Evolutionary conservation across 2,797 vertebrate species (phyloP).

Genomic region (Danionella dracula): DNA sequence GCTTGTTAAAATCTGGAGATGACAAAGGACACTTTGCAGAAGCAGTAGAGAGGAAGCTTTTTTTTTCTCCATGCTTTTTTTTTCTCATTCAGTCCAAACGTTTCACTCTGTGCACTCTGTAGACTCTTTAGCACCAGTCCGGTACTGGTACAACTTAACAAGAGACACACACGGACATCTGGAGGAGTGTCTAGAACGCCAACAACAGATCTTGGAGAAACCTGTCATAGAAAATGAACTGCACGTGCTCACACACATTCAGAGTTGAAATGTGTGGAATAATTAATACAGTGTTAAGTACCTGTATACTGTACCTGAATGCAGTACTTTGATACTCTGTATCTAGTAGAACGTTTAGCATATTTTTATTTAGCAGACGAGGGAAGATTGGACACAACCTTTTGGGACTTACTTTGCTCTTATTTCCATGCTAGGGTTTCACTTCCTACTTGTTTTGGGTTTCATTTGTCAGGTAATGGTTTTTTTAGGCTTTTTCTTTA

Average conservation of each 20-base stretch:
- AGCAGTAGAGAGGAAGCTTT: slow-evolving; percentile 11
- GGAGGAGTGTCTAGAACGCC: slow-evolving; percentile 37
- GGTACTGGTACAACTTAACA: slow-evolving; percentile 64
- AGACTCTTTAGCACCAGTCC: slow-evolving; percentile 56
- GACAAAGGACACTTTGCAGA: background rate
- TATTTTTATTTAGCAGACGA: slow-evolving; percentile 69
- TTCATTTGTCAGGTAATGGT: slow-evolving; percentile 49
- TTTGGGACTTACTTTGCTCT: slow-evolving; percentile 60
- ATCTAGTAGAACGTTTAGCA: slow-evolving; percentile 71
- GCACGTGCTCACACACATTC: slow-evolving; percentile 14
- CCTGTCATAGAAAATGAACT: slow-evolving; percentile 48
- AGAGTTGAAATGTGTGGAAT: slow-evolving; percentile 27
- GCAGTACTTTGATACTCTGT: slow-evolving; percentile 74
- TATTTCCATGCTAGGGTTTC: slow-evolving; percentile 25
- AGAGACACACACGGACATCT: slow-evolving; percentile 21
- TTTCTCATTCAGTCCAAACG: slow-evolving; percentile 10
- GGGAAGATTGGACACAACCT: slow-evolving; percentile 69
- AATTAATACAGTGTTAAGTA: slow-evolving; percentile 67
- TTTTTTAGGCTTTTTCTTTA: slow-evolving; percentile 56
- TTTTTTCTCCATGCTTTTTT: background rate
- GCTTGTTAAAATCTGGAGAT: slow-evolving; percentile 10
- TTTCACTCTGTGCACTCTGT: slow-evolving; percentile 17
- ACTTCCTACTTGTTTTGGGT: slow-evolving; percentile 35
- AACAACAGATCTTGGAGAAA: slow-evolving; percentile 44
- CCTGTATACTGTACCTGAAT: slow-evolving; percentile 72